Evolutionary conservation across 2,888 invertebrate genomes (phyloP).

Genomic region (Peribatodes rhomboidaria): DNA sequence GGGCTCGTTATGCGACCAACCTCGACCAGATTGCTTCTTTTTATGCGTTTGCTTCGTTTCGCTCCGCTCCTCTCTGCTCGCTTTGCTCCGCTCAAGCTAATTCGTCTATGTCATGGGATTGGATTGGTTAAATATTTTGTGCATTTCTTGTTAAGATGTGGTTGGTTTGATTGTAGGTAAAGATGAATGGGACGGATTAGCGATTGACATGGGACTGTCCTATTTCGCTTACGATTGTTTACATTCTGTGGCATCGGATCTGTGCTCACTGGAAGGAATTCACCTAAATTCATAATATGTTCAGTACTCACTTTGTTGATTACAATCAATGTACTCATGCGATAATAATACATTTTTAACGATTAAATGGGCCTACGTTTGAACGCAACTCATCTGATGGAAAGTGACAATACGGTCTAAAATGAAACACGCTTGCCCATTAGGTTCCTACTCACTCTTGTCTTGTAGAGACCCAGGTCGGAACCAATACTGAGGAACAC

Average conservation of each 20-base stretch:
- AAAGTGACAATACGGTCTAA: too few species aligned
- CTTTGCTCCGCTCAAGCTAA: background rate
- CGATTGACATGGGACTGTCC: background rate
- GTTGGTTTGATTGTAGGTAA: slow-evolving; percentile 13
- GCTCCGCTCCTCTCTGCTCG: background rate
- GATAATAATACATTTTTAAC: too few species aligned
- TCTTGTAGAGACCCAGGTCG: too few species aligned
- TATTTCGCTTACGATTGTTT: background rate
- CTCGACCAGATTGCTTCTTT: slow-evolving; percentile 39
- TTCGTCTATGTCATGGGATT: slow-evolving; percentile 27
- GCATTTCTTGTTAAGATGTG: slow-evolving; percentile 26
- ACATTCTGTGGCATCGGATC: background rate
- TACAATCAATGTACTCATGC: too few species aligned
- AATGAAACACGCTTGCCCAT: too few species aligned
- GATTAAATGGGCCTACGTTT: too few species aligned
- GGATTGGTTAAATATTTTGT: slow-evolving; percentile 21
- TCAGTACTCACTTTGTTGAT: too few species aligned
- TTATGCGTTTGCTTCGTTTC: slow-evolving; percentile 30
- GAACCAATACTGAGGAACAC: too few species aligned
- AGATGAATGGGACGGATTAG: background rate
- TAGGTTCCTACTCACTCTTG: too few species aligned
- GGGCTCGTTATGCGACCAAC: slow-evolving; percentile 29
- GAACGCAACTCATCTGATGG: too few species aligned
- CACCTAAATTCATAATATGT: too few species aligned
- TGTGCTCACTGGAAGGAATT: background rate